These are phyloP conservation scores for Orycteropus afer DNA, from an alignment of 2,113 vertebrate species.

Conservation along the genomic window DNA sequence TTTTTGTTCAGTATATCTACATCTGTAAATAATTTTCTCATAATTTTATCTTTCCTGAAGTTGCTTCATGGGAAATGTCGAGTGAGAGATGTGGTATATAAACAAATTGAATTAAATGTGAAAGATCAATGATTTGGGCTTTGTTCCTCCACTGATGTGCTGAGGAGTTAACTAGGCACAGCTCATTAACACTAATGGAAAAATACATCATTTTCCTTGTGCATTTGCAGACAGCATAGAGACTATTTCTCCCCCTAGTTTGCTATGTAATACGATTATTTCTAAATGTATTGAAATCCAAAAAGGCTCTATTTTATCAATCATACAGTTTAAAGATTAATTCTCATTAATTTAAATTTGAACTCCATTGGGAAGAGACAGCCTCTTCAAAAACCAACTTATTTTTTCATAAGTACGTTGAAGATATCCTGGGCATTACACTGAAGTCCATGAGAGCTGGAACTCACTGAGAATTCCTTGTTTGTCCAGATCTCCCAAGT, in stretches of 20 bases:
- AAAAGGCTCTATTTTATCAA: constrained; percentile 62
- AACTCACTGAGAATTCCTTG: background rate
- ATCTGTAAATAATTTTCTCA: constrained; percentile 30
- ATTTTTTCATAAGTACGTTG: background rate
- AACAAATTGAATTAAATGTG: constrained; percentile 61
- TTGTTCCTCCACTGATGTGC: background rate
- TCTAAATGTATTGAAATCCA: constrained; percentile 50
- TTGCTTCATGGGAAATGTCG: constrained; percentile 34
- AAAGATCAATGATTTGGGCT: constrained; percentile 1
- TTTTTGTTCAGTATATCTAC: background rate
- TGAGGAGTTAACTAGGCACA: constrained; percentile 34
- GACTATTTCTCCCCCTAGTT: constrained; percentile 34
- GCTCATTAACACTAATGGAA: constrained; percentile 68
- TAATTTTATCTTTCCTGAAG: constrained; percentile 61
- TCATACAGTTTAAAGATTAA: constrained; percentile 56
- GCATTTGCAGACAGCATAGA: background rate
- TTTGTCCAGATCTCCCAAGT: background rate
- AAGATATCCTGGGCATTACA: background rate
- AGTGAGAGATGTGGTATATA: constrained; percentile 40
- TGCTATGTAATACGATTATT: constrained; percentile 61
- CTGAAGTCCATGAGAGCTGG: background rate
- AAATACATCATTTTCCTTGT: constrained; percentile 60
- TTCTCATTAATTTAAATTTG: constrained; percentile 62
- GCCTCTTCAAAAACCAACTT: constrained; percentile 32
- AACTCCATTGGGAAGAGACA: constrained; percentile 18